Evolutionary conservation across 2,113 vertebrate species (phyloP), one percentile per base, ranked within the genome.

Genomic region (Eulemur rufifrons): DNA sequence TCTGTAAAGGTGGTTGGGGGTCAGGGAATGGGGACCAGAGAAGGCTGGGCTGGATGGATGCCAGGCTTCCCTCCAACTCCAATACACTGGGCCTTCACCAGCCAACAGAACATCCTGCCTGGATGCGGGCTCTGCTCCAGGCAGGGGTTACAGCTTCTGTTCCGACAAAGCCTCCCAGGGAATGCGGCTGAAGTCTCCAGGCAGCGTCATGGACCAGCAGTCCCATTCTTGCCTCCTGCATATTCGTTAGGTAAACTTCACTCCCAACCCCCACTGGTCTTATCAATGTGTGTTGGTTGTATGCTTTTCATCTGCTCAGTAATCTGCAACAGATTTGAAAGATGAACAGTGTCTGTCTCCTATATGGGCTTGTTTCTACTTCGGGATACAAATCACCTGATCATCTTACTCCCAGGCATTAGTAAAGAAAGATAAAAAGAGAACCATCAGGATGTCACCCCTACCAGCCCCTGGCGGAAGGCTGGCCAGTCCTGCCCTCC

Each of bases 351-450:
- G 32, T 85, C 77, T 74, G 11, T 32, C 68, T 92, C 56, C 84
- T n/a, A 59, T n/a, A 45, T 39, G 74, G 37, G 15, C 34, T 63
- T 63, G 18, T 69, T 94, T 92, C 80, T 84, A 74, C 87, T 89
- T 91, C 63, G 21, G 29, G 84, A 66, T 82, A 84, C 39, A 84
- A 69, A 92, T 59, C 45, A 52, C 85, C 80, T 47, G 27, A 74
- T 66, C 12, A 8, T 37, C 37, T 87, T 86, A 27, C 56, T 85
- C 42, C 56, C 61, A 68, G n/a, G 54, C 63, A 77, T 59, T 84
- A 76, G 39, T 54, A 80, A 93, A 95, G 39, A 76, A 47, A 95
- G 77, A 88, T 21, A 61, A 66, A 77, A 90, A 77, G 42, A 95
- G 39, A 37, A n/a, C 8, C 23, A 68, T 15, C 64, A 21, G 21